phyloP scores from a whole-genome alignment of 1,140 invertebrate genomes.

The Uloborus diversus region DNA sequence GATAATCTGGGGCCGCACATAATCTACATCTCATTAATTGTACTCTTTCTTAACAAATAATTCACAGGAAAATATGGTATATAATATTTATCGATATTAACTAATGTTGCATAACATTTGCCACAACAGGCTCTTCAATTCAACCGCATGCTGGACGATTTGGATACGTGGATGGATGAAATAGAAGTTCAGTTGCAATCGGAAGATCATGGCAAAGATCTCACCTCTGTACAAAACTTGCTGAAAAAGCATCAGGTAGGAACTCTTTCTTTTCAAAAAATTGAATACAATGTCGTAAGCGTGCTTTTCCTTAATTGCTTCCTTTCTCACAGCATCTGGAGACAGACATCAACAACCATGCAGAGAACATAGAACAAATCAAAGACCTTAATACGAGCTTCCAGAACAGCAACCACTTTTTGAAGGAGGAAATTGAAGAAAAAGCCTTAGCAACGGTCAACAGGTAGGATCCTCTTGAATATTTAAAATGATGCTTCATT shows the following conservation, averaged over 20 bases:
- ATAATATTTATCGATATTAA: too few relatives aligned
- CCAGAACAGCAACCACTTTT: constrained; percentile 80
- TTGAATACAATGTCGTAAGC: not conserved
- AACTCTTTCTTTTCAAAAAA: not conserved
- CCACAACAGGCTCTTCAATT: constrained; percentile 87
- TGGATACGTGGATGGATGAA: constrained; percentile 89
- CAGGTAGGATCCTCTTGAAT: constrained; percentile 64
- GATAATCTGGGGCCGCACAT: too few relatives aligned
- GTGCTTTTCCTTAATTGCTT: not conserved
- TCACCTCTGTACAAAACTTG: constrained; percentile 82
- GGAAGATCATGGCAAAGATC: constrained; percentile 82
- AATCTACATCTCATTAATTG: too few relatives aligned
- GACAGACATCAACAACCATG: constrained; percentile 80
- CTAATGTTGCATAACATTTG: too few relatives aligned
- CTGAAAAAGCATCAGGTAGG: constrained; percentile 71
- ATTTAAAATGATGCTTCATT: not conserved
- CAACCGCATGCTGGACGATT: constrained; percentile 84
- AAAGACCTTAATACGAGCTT: constrained; percentile 80
- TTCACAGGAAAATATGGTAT: too few relatives aligned
- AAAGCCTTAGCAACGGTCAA: constrained; percentile 76
- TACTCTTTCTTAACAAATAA: too few relatives aligned
- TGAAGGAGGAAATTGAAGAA: constrained; percentile 83
- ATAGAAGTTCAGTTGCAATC: constrained; percentile 82
- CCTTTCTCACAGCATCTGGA: constrained; percentile 72
- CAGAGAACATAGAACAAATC: constrained; percentile 79